These are phyloP conservation scores for Corynorhinus townsendii DNA, from an alignment of 2,113 vertebrate species.

Conservation along the genomic window DNA sequence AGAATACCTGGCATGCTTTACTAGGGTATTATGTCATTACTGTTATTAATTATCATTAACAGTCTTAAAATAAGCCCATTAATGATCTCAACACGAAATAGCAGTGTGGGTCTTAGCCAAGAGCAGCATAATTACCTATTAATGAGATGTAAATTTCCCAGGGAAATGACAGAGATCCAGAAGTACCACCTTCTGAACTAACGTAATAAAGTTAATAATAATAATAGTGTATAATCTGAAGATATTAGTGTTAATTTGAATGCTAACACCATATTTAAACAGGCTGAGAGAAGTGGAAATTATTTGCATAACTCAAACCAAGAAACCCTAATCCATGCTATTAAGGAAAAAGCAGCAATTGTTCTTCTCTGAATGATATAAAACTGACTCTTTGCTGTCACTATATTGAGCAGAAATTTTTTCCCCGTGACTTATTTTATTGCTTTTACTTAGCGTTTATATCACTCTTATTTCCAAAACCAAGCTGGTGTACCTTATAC, in stretches of 20 bases:
- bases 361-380: slow-evolving; percentile 24
- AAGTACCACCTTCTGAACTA: slow-evolving; percentile 72
- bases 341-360: slow-evolving; percentile 42
- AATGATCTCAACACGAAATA: slow-evolving; percentile 66
- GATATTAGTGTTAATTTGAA: slow-evolving; percentile 72
- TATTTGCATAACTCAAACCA: slow-evolving; percentile 57
- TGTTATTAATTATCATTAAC: slow-evolving; percentile 73
- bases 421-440: neutral
- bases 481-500: slow-evolving; percentile 13
- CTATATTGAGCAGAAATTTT: neutral
- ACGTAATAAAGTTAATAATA: slow-evolving; percentile 74
- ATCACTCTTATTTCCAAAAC: slow-evolving; percentile 19
- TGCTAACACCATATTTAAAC: slow-evolving; percentile 61
- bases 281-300: slow-evolving; percentile 54
- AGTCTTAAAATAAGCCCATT: slow-evolving; percentile 70
- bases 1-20: slow-evolving; percentile 50
- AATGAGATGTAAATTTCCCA: slow-evolving; percentile 75
- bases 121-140: slow-evolving; percentile 69
- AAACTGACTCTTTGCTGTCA: neutral
- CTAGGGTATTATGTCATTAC: slow-evolving; percentile 54
- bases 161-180: slow-evolving; percentile 72
- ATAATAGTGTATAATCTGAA: slow-evolving; percentile 69
- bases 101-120: slow-evolving; percentile 58
- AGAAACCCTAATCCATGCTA: slow-evolving; percentile 42
- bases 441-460: slow-evolving; percentile 20